Conservation (phyloP, 2,797 vertebrate genomes). For the Podarcis lilfordi region DNA sequence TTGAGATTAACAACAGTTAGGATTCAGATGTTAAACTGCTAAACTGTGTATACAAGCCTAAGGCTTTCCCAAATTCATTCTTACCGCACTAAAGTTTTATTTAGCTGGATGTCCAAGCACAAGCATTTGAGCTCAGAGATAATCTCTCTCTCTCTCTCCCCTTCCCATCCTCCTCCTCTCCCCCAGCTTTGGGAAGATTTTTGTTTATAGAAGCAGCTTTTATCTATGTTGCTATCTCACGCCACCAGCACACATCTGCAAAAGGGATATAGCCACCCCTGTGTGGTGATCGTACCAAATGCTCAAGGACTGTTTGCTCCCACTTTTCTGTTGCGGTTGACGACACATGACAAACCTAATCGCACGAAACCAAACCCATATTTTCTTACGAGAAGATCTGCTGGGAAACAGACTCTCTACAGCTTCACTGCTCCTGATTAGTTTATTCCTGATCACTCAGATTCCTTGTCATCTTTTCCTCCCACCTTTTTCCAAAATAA, state of each 20-base stretch:
- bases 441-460: slow-evolving; percentile 51
- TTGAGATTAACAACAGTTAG: background rate
- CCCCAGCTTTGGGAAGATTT: background rate
- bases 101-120: too few species aligned
- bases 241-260: slow-evolving; percentile 44
- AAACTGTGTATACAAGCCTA: background rate
- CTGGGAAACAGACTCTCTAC: slow-evolving; percentile 67
- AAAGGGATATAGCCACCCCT: slow-evolving; percentile 81
- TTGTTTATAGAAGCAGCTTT: background rate
- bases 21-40: background rate
- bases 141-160: background rate
- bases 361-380: slow-evolving; percentile 90
- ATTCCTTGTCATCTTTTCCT: slow-evolving; percentile 39
- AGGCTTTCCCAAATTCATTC: background rate
- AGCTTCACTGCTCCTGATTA: slow-evolving; percentile 57
- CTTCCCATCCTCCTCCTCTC: background rate
- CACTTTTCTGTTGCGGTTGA: slow-evolving; percentile 99
- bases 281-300: slow-evolving; percentile 86
- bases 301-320: slow-evolving; percentile 97
- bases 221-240: background rate
- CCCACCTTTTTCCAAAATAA: slow-evolving; percentile 28
- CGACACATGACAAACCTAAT: slow-evolving; percentile 94
- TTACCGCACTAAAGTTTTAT: too few species aligned
- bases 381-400: slow-evolving; percentile 79
- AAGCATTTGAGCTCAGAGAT: too few species aligned